phyloP scores from a whole-genome alignment of 2,888 invertebrate genomes.

The Meteorus colon region DNA sequence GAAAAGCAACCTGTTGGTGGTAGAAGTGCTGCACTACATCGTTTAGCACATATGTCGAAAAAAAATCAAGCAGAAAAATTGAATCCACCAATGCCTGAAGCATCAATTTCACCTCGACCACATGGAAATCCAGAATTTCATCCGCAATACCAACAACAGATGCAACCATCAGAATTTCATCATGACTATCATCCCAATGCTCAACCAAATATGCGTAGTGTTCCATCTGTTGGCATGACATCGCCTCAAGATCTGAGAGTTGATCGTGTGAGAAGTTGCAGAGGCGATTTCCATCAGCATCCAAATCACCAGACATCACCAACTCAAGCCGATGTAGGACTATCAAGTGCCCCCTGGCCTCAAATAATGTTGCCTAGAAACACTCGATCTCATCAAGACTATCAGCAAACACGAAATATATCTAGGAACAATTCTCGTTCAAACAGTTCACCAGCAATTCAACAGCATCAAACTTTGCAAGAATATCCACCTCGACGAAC shows the following conservation, averaged over 20 bases:
- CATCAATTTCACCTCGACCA: constrained; percentile 2
- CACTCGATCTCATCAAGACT: not conserved
- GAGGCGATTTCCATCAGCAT: not conserved
- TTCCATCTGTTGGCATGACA: constrained; percentile 50
- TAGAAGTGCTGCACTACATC: constrained; percentile 44
- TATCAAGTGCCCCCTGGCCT: not conserved
- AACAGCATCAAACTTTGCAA: not conserved
- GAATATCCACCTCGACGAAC: constrained; percentile 31
- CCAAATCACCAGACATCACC: constrained; percentile 1
- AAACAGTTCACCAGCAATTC: not conserved
- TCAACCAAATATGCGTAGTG: not conserved
- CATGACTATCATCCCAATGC: constrained; percentile 26
- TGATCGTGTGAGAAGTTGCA: constrained; percentile 45
- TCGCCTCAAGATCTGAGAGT: constrained; percentile 54
- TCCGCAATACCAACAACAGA: constrained; percentile 18
- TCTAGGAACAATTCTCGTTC: not conserved
- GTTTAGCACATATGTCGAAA: constrained; percentile 9
- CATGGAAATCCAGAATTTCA: not conserved
- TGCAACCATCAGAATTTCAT: constrained; percentile 20
- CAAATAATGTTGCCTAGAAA: not conserved
- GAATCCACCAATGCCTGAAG: not conserved
- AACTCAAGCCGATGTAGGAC: not conserved
- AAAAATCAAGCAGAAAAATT: constrained; percentile 22
- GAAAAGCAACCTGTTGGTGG: constrained; percentile 55
- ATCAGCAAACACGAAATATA: constrained; percentile 5